Evolutionary conservation across 2,797 vertebrate species (phyloP).

Genomic region (Scolopax rusticola): DNA sequence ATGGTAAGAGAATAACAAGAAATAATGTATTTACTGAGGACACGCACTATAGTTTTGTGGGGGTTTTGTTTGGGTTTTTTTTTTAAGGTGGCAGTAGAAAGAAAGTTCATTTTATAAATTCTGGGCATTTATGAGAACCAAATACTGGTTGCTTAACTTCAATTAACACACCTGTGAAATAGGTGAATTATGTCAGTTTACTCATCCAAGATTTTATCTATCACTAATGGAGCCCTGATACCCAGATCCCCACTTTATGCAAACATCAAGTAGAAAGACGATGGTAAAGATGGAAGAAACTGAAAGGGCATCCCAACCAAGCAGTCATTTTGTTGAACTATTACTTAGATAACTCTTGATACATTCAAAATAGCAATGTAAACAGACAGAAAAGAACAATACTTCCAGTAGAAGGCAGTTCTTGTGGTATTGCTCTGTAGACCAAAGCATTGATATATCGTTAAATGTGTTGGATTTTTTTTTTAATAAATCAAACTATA

Average conservation of each 20-base stretch:
- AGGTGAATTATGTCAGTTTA: neutral
- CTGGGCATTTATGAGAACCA: neutral
- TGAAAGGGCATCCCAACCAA: neutral
- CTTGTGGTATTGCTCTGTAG: neutral
- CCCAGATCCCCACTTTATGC: neutral
- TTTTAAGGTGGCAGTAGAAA: neutral
- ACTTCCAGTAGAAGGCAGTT: neutral
- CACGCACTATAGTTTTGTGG: too few relatives aligned
- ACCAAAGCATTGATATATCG: neutral
- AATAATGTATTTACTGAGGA: neutral
- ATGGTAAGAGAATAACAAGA: neutral
- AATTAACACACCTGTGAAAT: neutral
- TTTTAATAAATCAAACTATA: neutral
- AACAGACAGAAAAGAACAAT: neutral
- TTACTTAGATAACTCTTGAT: neutral
- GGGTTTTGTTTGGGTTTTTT: too few relatives aligned
- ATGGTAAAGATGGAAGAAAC: neutral
- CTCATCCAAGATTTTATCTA: neutral
- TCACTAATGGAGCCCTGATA: neutral
- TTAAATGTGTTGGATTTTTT: neutral
- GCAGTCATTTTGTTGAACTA: neutral
- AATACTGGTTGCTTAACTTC: neutral
- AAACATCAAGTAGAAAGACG: neutral
- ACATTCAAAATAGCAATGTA: neutral
- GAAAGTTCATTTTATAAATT: neutral